These are phyloP conservation scores for Darevskia mixta DNA, from an alignment of 2,797 vertebrate species.

Conservation along the genomic window DNA sequence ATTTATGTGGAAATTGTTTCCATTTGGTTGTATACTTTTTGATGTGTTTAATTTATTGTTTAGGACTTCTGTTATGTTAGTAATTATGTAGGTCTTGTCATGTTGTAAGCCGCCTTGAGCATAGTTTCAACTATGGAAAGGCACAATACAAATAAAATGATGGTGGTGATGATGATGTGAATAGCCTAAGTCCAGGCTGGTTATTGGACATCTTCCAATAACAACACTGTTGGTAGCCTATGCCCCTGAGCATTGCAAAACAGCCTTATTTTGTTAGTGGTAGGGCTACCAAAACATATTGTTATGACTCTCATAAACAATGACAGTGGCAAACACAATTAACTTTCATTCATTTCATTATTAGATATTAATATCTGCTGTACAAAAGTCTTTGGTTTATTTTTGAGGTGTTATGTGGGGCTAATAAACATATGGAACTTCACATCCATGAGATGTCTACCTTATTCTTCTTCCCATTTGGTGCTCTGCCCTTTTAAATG, in stretches of 20 bases:
- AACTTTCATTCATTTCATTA: not conserved
- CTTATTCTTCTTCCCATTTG: not conserved
- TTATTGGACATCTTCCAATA: not conserved
- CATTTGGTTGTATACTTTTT: too few species aligned
- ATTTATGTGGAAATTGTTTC: too few species aligned
- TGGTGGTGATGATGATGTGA: too few species aligned
- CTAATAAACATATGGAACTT: not conserved
- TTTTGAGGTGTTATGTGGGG: not conserved
- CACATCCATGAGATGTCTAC: not conserved
- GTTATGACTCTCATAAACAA: not conserved
- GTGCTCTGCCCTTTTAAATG: not conserved
- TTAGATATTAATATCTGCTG: not conserved
- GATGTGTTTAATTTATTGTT: too few species aligned
- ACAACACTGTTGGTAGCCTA: not conserved
- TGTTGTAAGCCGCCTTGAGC: too few species aligned
- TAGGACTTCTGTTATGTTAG: too few species aligned
- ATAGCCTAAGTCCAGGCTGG: too few species aligned
- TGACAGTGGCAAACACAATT: conserved; percentile 2
- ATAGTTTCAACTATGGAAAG: too few species aligned
- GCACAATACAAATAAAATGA: too few species aligned
- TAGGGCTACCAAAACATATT: not conserved
- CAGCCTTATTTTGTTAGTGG: not conserved
- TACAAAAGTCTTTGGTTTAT: not conserved
- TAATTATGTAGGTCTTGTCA: too few species aligned
- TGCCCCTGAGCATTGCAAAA: not conserved